Evolutionary conservation across 2,888 invertebrate genomes (phyloP).

Genomic region (Venusia cambrica): DNA sequence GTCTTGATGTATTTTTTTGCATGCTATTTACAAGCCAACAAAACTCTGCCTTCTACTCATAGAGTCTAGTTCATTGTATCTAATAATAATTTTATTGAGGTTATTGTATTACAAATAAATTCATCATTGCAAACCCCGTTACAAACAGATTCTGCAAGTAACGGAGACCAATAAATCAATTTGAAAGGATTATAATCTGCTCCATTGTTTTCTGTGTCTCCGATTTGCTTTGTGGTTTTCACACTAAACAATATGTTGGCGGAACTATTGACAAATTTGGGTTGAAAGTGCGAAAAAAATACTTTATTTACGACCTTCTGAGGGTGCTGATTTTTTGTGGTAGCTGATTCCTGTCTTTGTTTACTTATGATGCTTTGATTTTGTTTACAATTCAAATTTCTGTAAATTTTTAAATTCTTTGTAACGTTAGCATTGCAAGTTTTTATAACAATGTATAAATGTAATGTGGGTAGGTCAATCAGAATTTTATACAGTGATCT

Average conservation of each 20-base stretch:
- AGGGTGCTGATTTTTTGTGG: slow-evolving; percentile 31
- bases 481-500: too few species aligned
- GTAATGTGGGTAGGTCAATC: too few species aligned
- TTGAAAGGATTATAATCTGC: slow-evolving; percentile 55
- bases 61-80: slow-evolving; percentile 13
- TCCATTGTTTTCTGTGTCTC: slow-evolving; percentile 47
- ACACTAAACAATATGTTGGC: slow-evolving; percentile 30
- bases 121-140: slow-evolving; percentile 23
- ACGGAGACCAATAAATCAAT: slow-evolving; percentile 57
- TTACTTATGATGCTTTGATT: background rate
- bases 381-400: background rate
- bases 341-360: slow-evolving; percentile 13
- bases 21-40: background rate
- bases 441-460: too few species aligned
- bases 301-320: slow-evolving; percentile 50
- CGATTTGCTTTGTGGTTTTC: slow-evolving; percentile 40
- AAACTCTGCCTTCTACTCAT: slow-evolving; percentile 1
- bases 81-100: too few species aligned
- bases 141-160: slow-evolving; percentile 31
- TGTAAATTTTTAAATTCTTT: too few species aligned
- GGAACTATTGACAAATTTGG: slow-evolving; percentile 52
- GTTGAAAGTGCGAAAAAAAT: slow-evolving; percentile 44
- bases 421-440: too few species aligned
- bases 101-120: too few species aligned
- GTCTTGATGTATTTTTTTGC: background rate